Evolutionary conservation across 92 coral and sea anemone genomes (phyloP).

Genomic region (Zoanthus gigantus): DNA sequence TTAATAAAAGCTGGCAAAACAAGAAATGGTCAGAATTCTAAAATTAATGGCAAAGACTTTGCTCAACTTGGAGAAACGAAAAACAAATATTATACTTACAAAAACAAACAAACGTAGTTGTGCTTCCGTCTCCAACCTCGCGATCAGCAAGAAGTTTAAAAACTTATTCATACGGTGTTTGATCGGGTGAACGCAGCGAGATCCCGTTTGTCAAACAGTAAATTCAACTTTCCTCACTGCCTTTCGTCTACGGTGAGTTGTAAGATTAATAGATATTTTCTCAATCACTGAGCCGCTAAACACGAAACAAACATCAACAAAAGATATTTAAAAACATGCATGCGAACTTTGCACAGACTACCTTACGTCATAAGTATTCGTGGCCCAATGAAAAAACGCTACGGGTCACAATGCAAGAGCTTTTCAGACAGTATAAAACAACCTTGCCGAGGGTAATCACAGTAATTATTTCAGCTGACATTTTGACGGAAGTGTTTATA

Average conservation of each 20-base stretch:
- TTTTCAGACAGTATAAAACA: background rate
- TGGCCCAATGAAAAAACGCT: slow-evolving; percentile 2
- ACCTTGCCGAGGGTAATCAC: background rate
- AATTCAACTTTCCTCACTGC: background rate
- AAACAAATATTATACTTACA: background rate
- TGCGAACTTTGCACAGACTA: background rate
- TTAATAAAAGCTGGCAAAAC: background rate
- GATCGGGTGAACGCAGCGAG: background rate
- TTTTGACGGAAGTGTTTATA: background rate
- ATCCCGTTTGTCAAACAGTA: background rate
- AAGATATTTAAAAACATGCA: background rate
- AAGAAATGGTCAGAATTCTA: background rate
- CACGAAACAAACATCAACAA: background rate
- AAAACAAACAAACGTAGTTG: background rate
- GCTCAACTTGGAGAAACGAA: background rate
- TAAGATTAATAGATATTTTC: background rate
- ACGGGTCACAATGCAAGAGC: background rate
- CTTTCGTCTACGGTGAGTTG: background rate
- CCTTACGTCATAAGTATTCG: slow-evolving; percentile 10
- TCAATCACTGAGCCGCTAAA: background rate
- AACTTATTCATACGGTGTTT: background rate
- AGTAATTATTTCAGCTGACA: background rate
- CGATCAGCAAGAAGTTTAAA: background rate
- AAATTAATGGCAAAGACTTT: background rate
- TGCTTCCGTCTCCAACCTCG: background rate